Evolutionary conservation across 2,888 invertebrate genomes (phyloP), one percentile per base, ranked within the genome.

Genomic region (Tinea semifulvella): DNA sequence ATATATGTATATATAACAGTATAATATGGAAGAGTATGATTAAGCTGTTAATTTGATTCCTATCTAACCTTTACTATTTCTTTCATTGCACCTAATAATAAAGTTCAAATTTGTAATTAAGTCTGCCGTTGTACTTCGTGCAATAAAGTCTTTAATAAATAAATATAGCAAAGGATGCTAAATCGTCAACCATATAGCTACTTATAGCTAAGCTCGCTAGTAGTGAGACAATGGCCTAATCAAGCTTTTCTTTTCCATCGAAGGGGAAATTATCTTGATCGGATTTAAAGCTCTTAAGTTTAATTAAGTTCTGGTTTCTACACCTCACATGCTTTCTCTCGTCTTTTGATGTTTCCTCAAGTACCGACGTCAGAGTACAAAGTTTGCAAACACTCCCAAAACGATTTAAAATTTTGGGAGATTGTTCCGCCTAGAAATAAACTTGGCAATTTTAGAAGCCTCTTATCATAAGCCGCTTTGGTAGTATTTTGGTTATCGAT

Each of bases 211-310:
- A 26, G 11, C 2, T 26, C 26, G 26, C 26, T 2, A 10, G 26
- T 26, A 10, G 31, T 31, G 31, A n/a, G 31, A 13, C 31, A 18
- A 17, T 18, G 19, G 35, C 27, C 22, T 13, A 45, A 57, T 64
- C 54, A 47, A 59, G 61, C 61, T 67, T 65, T 66, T 63, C 67
- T 65, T 63, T 22, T 51, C 61, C 63, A 54, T 43, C 55, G 65
- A 62, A 65, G 63, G 58, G 60, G 65, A 65, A 68, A 65, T 68
- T 62, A 62, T 65, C 63, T 63, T 38, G 65, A 68, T 68, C 57
- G 61, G 64, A 64, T 40, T 68, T 60, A 63, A 50, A 51, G 48
- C 49, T 54, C 56, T 52, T 49, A 43, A 51, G 50, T 55, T 61
- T 65, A 67, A 67, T 66, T 64, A 66, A 58, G 49, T 56, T 51